A percentile compares a stretch with the other conserved stretches of the same genome.
Evolutionary conservation across 2,113 vertebrate genomes (phyloP).

Genomic region (Xenus cinereus): DNA sequence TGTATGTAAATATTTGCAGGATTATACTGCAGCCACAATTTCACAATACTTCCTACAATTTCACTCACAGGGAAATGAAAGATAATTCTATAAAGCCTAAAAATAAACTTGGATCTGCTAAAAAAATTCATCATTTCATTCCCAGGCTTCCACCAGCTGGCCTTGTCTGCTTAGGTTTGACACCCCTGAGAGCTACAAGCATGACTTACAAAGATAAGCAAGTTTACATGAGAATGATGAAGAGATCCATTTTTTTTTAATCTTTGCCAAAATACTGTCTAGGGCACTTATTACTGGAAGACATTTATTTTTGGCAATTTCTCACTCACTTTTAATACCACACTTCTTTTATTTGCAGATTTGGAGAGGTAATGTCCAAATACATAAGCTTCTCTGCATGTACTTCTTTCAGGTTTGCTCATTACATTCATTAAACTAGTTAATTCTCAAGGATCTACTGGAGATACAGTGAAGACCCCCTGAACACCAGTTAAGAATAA

Average conservation of each 20-base stretch:
- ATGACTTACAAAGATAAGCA: slow-evolving; percentile 48
- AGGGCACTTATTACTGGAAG: background rate
- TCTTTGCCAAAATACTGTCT: slow-evolving; percentile 46
- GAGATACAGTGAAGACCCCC: slow-evolving; percentile 16
- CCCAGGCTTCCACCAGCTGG: slow-evolving; percentile 69
- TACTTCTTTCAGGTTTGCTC: slow-evolving; percentile 11
- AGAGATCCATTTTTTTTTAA: background rate
- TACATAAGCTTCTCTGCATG: background rate
- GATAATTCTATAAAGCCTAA: slow-evolving; percentile 69
- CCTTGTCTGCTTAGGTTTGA: slow-evolving; percentile 69
- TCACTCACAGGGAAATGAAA: slow-evolving; percentile 68
- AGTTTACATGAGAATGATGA: slow-evolving; percentile 55
- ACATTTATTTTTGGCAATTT: background rate
- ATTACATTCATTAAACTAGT: slow-evolving; percentile 35
- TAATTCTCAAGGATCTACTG: slow-evolving; percentile 56
- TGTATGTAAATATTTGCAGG: background rate
- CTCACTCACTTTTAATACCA: background rate
- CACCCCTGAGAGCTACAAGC: slow-evolving; percentile 68
- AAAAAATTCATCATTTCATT: slow-evolving; percentile 74
- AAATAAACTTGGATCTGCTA: slow-evolving; percentile 74
- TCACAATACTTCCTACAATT: slow-evolving; percentile 48
- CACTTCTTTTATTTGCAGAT: background rate
- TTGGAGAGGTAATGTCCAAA: background rate
- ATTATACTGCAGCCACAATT: background rate
- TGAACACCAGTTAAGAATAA: slow-evolving; percentile 68